phyloP scores from a whole-genome alignment of 2,888 invertebrate genomes.

The Acrocyrtus sp. region DNA sequence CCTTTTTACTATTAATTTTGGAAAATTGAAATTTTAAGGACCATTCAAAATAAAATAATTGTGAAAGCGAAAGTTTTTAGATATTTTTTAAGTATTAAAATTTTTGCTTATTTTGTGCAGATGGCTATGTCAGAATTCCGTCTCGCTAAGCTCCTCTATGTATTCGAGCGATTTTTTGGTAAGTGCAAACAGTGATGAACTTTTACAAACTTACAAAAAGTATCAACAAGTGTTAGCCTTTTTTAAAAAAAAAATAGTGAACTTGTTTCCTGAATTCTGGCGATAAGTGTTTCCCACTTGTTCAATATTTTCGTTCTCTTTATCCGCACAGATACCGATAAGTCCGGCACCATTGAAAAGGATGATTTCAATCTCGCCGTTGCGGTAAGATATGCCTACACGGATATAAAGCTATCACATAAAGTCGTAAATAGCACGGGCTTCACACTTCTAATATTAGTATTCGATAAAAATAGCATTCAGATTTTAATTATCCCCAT shows the following conservation, averaged over 20 bases:
- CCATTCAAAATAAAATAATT: no score
- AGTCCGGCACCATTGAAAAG: constrained; percentile 89
- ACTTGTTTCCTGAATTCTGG: background rate
- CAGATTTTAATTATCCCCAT: no score
- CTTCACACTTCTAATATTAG: background rate
- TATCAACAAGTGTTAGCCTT: background rate
- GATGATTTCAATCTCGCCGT: constrained; percentile 90
- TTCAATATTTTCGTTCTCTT: constrained; percentile 7
- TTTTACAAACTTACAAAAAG: background rate
- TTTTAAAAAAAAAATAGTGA: background rate
- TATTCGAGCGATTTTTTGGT: constrained; percentile 93
- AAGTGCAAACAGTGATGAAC: constrained; percentile 67
- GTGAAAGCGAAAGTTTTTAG: no score
- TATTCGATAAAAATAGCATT: no score
- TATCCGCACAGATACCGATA: constrained; percentile 83
- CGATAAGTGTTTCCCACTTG: no score
- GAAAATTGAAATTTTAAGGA: constrained; percentile 6
- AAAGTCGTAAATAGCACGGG: background rate
- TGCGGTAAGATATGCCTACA: constrained; percentile 80
- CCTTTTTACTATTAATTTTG: constrained; percentile 7
- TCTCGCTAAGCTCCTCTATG: constrained; percentile 88
- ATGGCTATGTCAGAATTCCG: constrained; percentile 83
- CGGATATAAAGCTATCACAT: background rate
- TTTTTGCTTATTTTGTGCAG: constrained; percentile 38
- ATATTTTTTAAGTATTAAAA: no score